These are phyloP conservation scores for Psammodynastes pulverulentus DNA, from an alignment of 2,113 vertebrate species.

Conservation along the genomic window DNA sequence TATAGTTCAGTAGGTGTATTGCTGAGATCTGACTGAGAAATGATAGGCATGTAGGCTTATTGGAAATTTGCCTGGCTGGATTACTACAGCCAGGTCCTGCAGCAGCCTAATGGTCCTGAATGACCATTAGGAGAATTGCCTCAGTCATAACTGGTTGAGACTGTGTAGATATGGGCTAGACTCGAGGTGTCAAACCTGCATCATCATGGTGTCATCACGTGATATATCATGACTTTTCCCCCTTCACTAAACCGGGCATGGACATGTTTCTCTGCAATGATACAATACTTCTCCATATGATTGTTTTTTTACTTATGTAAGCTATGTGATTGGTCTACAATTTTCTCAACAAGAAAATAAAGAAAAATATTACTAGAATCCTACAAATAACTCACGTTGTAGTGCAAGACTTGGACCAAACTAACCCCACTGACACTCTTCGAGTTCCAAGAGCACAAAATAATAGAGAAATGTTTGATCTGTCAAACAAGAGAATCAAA, in stretches of 20 bases:
- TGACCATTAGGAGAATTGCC: neutral
- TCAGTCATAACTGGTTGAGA: neutral
- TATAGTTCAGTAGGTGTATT: neutral
- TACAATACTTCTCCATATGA: neutral
- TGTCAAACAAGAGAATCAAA: slow-evolving; percentile 59
- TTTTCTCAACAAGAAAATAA: neutral
- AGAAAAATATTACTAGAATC: neutral
- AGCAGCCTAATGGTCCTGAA: neutral
- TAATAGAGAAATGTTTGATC: slow-evolving; percentile 57
- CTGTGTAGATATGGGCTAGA: neutral
- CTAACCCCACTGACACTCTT: neutral
- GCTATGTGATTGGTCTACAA: neutral
- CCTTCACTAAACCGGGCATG: too few relatives aligned
- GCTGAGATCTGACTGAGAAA: neutral
- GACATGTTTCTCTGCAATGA: too few relatives aligned
- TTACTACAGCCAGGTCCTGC: neutral
- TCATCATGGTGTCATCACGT: too few relatives aligned
- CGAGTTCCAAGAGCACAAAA: slow-evolving; percentile 39
- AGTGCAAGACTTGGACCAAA: slow-evolving; percentile 18
- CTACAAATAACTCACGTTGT: slow-evolving; percentile 11
- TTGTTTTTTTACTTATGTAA: neutral
- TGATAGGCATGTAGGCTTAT: neutral
- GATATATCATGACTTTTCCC: too few relatives aligned
- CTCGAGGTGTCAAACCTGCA: too few relatives aligned
- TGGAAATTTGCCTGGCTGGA: neutral